Percentiles rank a stretch among this genome's conserved stretches.
phyloP scores from a whole-genome alignment of 2,888 invertebrate genomes.

The Amphipyra berbera region DNA sequence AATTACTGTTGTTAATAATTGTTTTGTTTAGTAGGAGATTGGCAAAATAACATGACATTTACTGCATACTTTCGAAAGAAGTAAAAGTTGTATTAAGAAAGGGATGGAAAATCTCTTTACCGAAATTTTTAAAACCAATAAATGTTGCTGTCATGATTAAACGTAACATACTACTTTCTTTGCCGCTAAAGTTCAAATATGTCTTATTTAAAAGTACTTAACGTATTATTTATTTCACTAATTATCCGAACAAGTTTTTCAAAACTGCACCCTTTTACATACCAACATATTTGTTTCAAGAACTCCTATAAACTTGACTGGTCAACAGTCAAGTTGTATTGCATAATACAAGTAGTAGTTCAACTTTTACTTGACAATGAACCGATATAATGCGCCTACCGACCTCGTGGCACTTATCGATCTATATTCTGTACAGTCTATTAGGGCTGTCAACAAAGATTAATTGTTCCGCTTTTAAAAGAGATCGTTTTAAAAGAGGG shows the following conservation, averaged over 20 bases:
- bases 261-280: background rate
- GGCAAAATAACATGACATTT: too few species aligned
- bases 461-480: background rate
- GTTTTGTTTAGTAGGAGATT: too few species aligned
- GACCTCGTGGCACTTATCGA: constrained; percentile 68
- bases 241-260: background rate
- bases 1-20: too few species aligned
- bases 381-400: constrained; percentile 54
- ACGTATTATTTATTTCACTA: constrained; percentile 1
- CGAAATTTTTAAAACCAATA: too few species aligned
- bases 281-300: constrained; percentile 6
- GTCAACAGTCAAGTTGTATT: constrained; percentile 42
- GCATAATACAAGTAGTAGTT: constrained; percentile 50
- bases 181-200: background rate
- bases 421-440: constrained; percentile 39
- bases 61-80: too few species aligned
- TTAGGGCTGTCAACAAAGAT: constrained; percentile 40
- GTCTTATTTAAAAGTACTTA: background rate
- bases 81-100: too few species aligned
- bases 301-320: constrained; percentile 34
- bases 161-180: background rate
- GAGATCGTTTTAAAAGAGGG: background rate
- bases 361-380: constrained; percentile 83
- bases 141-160: background rate
- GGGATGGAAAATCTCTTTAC: too few species aligned